Evolutionary conservation across 2,797 vertebrate species (phyloP), one percentile per base, ranked within the genome.

Genomic region (Platalea minor): DNA sequence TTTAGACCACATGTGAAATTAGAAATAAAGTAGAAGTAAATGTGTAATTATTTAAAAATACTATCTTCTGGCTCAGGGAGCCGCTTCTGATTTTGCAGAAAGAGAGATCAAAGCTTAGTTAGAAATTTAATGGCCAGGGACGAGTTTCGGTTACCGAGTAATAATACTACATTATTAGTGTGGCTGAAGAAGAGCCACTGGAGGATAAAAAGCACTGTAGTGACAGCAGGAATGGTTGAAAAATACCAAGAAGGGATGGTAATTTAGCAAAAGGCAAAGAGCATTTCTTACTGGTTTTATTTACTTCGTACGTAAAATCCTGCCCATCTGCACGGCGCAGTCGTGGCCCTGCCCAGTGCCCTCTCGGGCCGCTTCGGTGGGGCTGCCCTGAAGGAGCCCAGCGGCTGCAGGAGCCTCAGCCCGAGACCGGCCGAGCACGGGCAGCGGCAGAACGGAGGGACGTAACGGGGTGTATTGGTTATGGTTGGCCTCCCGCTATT

Each of bases 311-410:
- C 6, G n/a, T 50, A 39, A 39, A 50, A 75, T 14, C 5, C 53
- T 4, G 11, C 37, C 60, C 23, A 46, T 5, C n/a, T 46, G 35
- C 14, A 20, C 0, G 1, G 51, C 1, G 2, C 23, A 41, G 21
- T 0, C 2, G 11, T 0, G 4, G 29, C 24, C 37, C 31, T 51
- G 67, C 37, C 72, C 16, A 29, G 23, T 28, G 41, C 28, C 51
- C 60, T 59, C 64, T 43, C 0, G 7, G 61, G 59, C 45, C 0
- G 3, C 26, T 57, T 8, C 0, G 2, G 35, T 24, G 73, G n/a
- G 31, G 73, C 85, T 80, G 76, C 77, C 37, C 57, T 10, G 33
- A 19, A 31, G 77, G 24, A 53, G 73, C 35, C 68, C 54, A 26
- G 73, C 2, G 4, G 56, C 50, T 37, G 37, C 76, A 31, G 6